Conservation (phyloP, 2,113 vertebrate species). For the Arvicanthis niloticus region DNA sequence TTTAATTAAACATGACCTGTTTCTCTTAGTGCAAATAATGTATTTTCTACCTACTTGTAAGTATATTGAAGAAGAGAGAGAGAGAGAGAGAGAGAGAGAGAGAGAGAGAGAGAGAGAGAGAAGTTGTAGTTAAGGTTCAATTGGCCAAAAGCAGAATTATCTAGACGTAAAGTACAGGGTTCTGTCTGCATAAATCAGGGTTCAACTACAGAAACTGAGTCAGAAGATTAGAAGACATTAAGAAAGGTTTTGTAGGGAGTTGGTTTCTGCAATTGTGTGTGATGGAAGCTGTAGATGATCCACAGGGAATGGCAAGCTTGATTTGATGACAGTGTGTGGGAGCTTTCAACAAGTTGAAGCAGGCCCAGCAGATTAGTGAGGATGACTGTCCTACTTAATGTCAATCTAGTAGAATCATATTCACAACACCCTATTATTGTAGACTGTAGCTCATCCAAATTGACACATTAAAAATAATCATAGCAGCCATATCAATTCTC, state of each 20-base stretch:
- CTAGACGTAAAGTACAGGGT: neutral
- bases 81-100: neutral
- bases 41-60: neutral
- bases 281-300: neutral
- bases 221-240: rapidly evolving
- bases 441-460: neutral
- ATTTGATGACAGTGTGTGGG: no score
- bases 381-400: neutral
- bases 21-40: neutral
- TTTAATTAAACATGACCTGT: neutral
- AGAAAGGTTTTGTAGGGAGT: neutral
- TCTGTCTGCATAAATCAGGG: neutral
- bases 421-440: no score
- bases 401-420: neutral
- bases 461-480: neutral
- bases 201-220: neutral
- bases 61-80: neutral
- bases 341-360: neutral
- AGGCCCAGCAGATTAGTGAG: neutral
- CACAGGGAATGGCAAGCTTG: neutral
- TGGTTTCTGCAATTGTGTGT: neutral
- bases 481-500: neutral
- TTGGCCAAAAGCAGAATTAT: neutral
- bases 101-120: neutral
- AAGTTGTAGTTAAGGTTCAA: neutral